Evolutionary conservation across 2,113 vertebrate genomes (phyloP).

Genomic region (Bostrychus sinensis): DNA sequence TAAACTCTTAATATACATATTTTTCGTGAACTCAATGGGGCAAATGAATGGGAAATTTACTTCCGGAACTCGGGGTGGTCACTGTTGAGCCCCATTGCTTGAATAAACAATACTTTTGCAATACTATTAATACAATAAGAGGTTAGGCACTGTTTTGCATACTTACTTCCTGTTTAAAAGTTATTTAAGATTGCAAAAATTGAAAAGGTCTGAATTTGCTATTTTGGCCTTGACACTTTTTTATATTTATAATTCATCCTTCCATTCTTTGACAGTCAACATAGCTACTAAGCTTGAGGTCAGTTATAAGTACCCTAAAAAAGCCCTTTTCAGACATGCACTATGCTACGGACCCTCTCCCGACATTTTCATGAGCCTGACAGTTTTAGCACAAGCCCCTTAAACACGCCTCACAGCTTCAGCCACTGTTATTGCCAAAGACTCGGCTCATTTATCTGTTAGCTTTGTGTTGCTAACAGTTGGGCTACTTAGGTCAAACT

Average conservation of each 20-base stretch:
- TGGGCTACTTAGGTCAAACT: too few species aligned
- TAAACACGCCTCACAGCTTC: too few species aligned
- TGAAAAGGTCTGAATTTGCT: background rate
- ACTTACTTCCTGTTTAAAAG: background rate
- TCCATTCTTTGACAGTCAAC: background rate
- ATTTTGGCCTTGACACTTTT: background rate
- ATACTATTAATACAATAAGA: background rate
- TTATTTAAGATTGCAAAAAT: background rate
- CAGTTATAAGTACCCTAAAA: background rate
- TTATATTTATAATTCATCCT: background rate
- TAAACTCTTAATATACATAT: too few species aligned
- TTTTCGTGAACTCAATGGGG: too few species aligned
- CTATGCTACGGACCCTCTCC: background rate
- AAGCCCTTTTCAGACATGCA: background rate
- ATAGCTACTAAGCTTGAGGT: background rate
- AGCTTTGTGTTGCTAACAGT: too few species aligned
- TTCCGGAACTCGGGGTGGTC: too few species aligned
- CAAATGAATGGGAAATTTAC: too few species aligned
- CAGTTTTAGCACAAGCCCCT: too few species aligned
- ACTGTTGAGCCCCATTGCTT: too few species aligned
- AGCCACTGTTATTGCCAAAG: too few species aligned
- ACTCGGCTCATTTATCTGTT: too few species aligned
- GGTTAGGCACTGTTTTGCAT: background rate
- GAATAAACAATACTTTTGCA: too few species aligned
- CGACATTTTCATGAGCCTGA: conserved; percentile 5